Evolutionary conservation across 2,113 vertebrate species (phyloP).

Genomic region (Peucedramus taeniatus): DNA sequence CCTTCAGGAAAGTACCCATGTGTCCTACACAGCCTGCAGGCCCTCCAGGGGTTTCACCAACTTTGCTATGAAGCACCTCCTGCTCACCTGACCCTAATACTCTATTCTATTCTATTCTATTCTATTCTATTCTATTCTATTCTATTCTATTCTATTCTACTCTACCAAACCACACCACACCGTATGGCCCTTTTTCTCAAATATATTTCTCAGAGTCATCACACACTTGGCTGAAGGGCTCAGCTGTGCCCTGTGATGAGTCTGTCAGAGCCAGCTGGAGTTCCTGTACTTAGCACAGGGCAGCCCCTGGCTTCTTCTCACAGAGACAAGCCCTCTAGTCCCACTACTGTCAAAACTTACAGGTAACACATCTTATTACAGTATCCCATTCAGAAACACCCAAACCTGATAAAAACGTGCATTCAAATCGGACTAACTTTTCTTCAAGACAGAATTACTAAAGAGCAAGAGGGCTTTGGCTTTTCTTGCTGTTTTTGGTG

Average conservation of each 20-base stretch:
- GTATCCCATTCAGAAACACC: not conserved
- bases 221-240: not conserved
- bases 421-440: not conserved
- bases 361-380: not conserved
- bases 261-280: too few species aligned
- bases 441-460: not conserved
- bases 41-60: accelerated
- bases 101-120: too few species aligned
- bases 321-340: not conserved
- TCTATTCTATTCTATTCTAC: too few species aligned
- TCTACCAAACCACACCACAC: not conserved
- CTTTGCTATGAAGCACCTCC: not conserved
- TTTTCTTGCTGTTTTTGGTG: not conserved
- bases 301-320: not conserved
- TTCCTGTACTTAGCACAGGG: accelerated
- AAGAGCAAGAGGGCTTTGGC: not conserved
- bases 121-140: too few species aligned
- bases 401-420: not conserved
- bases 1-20: not conserved
- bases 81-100: not conserved
- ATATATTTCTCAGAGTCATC: not conserved
- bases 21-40: accelerated
- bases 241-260: not conserved
- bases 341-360: not conserved
- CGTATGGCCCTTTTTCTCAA: not conserved